Conservation (phyloP, 2,113 vertebrate genomes). For the Myrmecobius fasciatus region DNA sequence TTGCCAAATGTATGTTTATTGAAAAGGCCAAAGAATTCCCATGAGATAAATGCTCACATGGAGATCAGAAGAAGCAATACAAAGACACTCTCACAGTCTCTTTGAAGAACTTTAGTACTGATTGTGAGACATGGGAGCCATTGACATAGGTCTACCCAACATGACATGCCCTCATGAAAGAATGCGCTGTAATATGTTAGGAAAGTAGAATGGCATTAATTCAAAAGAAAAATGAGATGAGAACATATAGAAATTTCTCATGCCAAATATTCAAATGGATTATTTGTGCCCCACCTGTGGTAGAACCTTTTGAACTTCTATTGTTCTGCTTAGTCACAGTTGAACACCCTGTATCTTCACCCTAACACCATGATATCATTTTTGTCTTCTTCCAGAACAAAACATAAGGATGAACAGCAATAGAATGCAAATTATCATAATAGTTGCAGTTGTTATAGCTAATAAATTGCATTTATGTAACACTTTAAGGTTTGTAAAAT, state of each 20-base stretch:
- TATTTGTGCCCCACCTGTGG: not conserved
- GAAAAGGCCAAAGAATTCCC: not conserved
- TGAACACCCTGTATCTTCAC: not conserved
- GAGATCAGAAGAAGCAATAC: not conserved
- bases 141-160: not conserved
- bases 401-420: not conserved
- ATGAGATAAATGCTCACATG: not conserved
- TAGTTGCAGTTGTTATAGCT: no score
- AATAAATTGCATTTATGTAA: no score
- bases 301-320: not conserved
- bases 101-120: no score
- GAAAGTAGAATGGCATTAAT: not conserved
- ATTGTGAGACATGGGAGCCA: not conserved
- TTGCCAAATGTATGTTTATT: not conserved
- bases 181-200: not conserved
- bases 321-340: not conserved
- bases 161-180: not conserved
- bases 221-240: not conserved
- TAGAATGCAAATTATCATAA: not conserved
- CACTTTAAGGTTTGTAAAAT: no score
- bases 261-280: not conserved
- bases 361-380: not conserved
- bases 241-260: not conserved
- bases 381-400: not conserved
- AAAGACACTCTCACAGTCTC: not conserved